Conservation (phyloP, 2,113 vertebrate species). For the Coturnix japonica region DNA sequence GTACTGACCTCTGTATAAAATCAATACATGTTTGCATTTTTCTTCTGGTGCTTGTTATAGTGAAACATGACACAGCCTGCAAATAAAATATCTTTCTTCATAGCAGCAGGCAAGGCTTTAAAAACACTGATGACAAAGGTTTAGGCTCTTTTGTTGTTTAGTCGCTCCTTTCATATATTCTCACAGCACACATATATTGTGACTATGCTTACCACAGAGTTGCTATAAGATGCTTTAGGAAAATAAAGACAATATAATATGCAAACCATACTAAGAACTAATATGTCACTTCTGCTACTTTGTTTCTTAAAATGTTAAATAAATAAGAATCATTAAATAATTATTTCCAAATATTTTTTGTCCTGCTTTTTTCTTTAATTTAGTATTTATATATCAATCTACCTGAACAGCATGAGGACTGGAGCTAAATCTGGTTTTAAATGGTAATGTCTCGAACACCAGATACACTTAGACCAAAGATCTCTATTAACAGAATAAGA, state of each 20-base stretch:
- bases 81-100: slow-evolving; percentile 55
- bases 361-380: not conserved
- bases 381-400: not conserved
- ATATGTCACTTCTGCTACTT: not conserved
- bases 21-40: slow-evolving; percentile 76
- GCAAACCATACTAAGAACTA: not conserved
- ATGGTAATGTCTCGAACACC: not conserved
- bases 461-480: not conserved
- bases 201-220: not conserved
- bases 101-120: not conserved
- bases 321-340: not conserved
- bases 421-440: not conserved
- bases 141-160: not conserved
- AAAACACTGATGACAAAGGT: not conserved
- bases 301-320: not conserved
- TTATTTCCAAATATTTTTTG: not conserved
- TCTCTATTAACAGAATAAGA: not conserved
- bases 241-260: not conserved
- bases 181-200: not conserved
- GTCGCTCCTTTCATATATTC: not conserved
- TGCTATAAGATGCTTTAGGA: not conserved
- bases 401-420: not conserved
- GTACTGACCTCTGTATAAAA: slow-evolving; percentile 73
- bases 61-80: slow-evolving; percentile 54
- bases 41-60: slow-evolving; percentile 58